phyloP scores from a whole-genome alignment of 2,113 vertebrate genomes.

The Trematocara nigrifrons region DNA sequence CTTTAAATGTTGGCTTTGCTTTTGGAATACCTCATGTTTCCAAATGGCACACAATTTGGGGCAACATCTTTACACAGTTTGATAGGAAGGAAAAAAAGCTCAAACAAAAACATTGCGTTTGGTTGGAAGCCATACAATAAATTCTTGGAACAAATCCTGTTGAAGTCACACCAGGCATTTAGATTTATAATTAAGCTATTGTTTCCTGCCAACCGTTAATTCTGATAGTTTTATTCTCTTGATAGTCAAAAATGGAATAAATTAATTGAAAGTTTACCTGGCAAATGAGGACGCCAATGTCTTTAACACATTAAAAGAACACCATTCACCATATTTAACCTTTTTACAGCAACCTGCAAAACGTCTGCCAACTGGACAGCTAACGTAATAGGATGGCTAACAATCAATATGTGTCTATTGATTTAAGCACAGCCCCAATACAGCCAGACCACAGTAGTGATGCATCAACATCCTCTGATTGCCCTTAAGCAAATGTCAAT shows the following conservation, averaged over 20 bases:
- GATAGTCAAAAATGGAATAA: not conserved
- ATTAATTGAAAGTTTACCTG: not conserved
- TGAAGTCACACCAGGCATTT: slow-evolving; percentile 9
- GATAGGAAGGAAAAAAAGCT: not conserved
- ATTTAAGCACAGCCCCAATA: slow-evolving; percentile 37
- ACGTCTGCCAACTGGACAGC: slow-evolving; percentile 2
- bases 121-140: slow-evolving; percentile 26
- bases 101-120: slow-evolving; percentile 1
- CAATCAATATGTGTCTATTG: slow-evolving; percentile 53
- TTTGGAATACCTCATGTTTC: not conserved
- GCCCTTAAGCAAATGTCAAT: slow-evolving; percentile 47
- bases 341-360: not conserved
- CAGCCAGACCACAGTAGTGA: slow-evolving; percentile 33
- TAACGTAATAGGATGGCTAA: slow-evolving; percentile 35
- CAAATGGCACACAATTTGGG: slow-evolving; percentile 23
- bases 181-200: slow-evolving; percentile 32
- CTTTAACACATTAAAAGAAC: not conserved
- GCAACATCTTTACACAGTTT: slow-evolving; percentile 1
- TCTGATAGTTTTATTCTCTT: not conserved
- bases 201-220: slow-evolving; percentile 11
- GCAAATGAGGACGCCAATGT: not conserved
- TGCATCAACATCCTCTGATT: slow-evolving; percentile 49
- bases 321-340: not conserved
- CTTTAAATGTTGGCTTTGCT: not conserved
- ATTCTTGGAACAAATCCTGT: slow-evolving; percentile 24